Evolutionary conservation across 2,888 invertebrate genomes (phyloP), one percentile per base, ranked within the genome.

Genomic region (Drosophila mulleri): DNA sequence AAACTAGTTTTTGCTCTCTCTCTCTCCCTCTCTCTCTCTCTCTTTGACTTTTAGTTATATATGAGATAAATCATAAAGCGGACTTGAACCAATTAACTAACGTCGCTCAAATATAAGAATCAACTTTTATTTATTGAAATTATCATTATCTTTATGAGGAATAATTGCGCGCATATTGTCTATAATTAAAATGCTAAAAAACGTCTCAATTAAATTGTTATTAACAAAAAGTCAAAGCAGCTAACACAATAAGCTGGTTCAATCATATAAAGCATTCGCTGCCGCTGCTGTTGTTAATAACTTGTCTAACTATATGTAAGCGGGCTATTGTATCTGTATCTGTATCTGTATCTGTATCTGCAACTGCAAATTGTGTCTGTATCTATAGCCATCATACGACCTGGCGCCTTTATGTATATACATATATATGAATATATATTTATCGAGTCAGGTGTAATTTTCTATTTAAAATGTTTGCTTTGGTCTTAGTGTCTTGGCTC

Each of bases 131-230:
- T 76, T 83, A 83, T 83, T 75, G 75, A 72, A 75, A 77, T 86
- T 88, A 82, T 88, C 88, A 88, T 84, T 88, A 88, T 60, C 71
- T 88, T 86, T 85, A 86, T 84, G 89, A 78, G 82, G 68, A 87
- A 87, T 89, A 89, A 86, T 89, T 89, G 88, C 89, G 74, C 89
- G 62, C 78, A 80, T 88, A 86, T 84, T 83, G 82, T 80, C 76
- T 89, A 68, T 89, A 87, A 86, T 86, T 89, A 89, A 86, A 87
- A 87, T 84, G 67, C 69, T 87, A 74, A 87, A 87, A 86, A 89
- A 78, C 82, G 84, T 86, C 89, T 86, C 85, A 86, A 86, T 86
- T 86, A 86, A 89, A 82, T 84, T 73, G 80, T 84, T 80, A 82
- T 87, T 88, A 83, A 83, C 83, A 67, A 88, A 86, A 86, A 86